Percentiles rank a stretch among this genome's conserved stretches.
phyloP scores from a whole-genome alignment of 2,888 invertebrate species.

The Noctua comes region DNA sequence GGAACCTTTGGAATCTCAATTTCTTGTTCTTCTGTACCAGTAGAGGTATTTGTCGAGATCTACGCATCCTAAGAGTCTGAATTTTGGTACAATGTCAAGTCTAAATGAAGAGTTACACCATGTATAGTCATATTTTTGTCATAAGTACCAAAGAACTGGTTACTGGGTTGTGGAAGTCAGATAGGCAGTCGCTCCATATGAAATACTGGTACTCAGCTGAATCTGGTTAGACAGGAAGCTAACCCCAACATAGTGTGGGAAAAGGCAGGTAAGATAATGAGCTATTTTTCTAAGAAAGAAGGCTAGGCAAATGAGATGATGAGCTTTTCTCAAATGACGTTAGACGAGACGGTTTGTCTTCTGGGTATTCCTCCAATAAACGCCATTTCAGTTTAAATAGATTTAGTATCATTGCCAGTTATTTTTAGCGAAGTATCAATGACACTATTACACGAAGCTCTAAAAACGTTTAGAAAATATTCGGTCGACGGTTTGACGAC shows the following conservation, averaged over 20 bases:
- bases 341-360: constrained; percentile 15
- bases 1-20: not conserved
- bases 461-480: constrained; percentile 62
- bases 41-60: not conserved
- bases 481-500: constrained; percentile 67
- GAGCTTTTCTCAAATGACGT: not conserved
- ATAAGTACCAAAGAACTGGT: not conserved
- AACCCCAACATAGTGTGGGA: not conserved
- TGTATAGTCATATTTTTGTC: too few species aligned
- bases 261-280: not conserved
- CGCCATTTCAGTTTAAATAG: constrained; percentile 4
- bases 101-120: not conserved
- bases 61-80: not conserved
- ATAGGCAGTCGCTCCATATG: not conserved
- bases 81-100: not conserved
- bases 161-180: not conserved
- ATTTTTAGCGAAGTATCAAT: constrained; percentile 54
- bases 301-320: not conserved
- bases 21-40: not conserved
- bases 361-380: not conserved
- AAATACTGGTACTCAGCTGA: not conserved
- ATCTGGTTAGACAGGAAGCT: not conserved
- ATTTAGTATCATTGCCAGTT: constrained; percentile 50
- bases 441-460: constrained; percentile 47
- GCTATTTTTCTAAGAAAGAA: not conserved